Percentiles rank a stretch among this genome's conserved stretches.
phyloP scores from a whole-genome alignment of 2,888 invertebrate species.

The Seira sanloemensis region DNA sequence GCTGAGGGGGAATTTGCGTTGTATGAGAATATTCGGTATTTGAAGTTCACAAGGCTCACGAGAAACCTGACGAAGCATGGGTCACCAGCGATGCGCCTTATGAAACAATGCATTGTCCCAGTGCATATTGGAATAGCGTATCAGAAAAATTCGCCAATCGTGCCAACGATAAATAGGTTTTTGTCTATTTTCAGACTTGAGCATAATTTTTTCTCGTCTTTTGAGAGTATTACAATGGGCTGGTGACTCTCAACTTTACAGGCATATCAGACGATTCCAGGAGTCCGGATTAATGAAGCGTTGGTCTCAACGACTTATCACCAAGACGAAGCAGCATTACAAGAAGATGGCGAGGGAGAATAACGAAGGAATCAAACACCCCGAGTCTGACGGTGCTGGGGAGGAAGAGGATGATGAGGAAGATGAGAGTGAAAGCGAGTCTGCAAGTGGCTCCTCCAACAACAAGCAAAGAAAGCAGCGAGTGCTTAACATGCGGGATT shows the following conservation, averaged over 20 bases:
- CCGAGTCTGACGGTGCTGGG: conserved; percentile 17
- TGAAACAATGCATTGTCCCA: conserved; percentile 73
- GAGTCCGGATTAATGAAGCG: conserved; percentile 72
- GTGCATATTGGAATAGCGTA: conserved; percentile 73
- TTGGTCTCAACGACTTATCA: conserved; percentile 69
- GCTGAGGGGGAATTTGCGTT: conserved; percentile 85
- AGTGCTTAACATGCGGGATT: conserved; percentile 69
- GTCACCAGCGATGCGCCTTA: conserved; percentile 71
- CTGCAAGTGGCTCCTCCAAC: conserved; percentile 23
- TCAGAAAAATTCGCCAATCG: conserved; percentile 72
- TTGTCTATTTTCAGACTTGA: not conserved
- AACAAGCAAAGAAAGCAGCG: conserved; percentile 65
- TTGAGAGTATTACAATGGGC: not conserved
- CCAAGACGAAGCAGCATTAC: conserved; percentile 66
- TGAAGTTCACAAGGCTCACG: conserved; percentile 75
- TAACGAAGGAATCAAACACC: conserved; percentile 26
- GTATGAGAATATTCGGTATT: conserved; percentile 85
- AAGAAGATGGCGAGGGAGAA: conserved; percentile 43
- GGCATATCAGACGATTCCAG: conserved; percentile 71
- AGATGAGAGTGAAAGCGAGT: conserved; percentile 6
- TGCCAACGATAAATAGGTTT: conserved; percentile 70
- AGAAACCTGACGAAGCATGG: conserved; percentile 69
- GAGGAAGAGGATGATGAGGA: conserved; percentile 50
- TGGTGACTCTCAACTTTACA: conserved; percentile 22
- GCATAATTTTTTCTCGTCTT: not conserved